Percentiles rank a stretch among this genome's conserved stretches.
These are phyloP conservation scores for Garra rufa DNA, from an alignment of 2,113 vertebrate species.

Conservation along the genomic window DNA sequence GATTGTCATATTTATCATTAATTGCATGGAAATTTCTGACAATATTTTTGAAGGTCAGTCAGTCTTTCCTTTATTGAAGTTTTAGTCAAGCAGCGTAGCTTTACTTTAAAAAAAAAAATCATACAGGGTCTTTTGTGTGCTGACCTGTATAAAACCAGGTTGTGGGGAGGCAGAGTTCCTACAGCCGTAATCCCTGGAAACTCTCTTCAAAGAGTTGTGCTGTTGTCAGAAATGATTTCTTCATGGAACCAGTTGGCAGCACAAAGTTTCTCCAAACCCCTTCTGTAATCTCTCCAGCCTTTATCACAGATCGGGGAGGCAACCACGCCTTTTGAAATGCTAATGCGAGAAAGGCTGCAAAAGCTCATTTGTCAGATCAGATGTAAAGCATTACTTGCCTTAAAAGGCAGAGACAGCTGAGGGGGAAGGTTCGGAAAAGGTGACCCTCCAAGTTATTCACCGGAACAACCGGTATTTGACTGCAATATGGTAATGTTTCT, in stretches of 20 bases:
- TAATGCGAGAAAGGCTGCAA: constrained; percentile 50
- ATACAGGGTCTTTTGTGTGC: neutral
- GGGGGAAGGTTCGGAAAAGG: constrained; percentile 12
- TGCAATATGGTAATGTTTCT: neutral
- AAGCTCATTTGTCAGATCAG: constrained; percentile 59
- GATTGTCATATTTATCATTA: neutral
- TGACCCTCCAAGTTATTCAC: constrained; percentile 21
- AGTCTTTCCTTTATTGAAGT: neutral
- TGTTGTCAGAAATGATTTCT: constrained; percentile 42
- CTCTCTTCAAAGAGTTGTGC: constrained; percentile 48
- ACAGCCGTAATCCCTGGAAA: constrained; percentile 33
- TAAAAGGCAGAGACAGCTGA: constrained; percentile 32
- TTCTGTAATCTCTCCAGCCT: constrained; percentile 46
- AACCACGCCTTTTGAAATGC: constrained; percentile 59
- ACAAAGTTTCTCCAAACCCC: constrained; percentile 27
- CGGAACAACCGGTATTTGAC: constrained; percentile 6
- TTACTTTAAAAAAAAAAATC: neutral
- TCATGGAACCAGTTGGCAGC: constrained; percentile 21
- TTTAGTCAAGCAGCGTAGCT: neutral
- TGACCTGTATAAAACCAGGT: constrained; percentile 23
- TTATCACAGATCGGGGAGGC: constrained; percentile 43
- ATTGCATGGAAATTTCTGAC: neutral
- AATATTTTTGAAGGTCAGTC: constrained; percentile 3
- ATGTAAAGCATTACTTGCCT: constrained; percentile 50
- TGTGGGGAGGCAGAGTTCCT: constrained; percentile 4